Percentiles rank a stretch among this genome's conserved stretches.
phyloP scores from a whole-genome alignment of 2,113 vertebrate genomes.

The Accipiter cooperii region DNA sequence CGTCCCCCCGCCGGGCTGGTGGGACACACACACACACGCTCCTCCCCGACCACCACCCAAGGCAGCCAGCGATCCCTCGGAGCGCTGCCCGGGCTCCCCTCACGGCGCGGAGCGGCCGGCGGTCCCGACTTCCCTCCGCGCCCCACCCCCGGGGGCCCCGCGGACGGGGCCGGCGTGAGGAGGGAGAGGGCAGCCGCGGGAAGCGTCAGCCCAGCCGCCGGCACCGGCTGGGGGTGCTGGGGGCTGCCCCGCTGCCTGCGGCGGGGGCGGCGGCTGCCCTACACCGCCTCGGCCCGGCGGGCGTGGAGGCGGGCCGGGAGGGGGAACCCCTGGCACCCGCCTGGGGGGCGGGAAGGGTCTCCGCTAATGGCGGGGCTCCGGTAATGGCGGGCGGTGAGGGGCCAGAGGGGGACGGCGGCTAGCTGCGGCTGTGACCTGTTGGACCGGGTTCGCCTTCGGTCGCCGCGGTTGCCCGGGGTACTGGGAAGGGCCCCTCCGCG shows the following conservation, averaged over 20 bases:
- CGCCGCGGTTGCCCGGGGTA: not conserved
- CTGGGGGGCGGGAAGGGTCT: not conserved
- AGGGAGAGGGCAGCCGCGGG: not conserved
- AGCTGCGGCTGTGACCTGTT: not conserved
- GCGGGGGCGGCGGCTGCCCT: not conserved
- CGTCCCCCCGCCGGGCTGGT: no score
- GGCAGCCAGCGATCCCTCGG: no score
- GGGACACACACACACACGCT: no score
- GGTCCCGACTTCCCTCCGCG: not conserved
- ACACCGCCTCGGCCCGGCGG: not conserved
- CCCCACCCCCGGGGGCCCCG: not conserved
- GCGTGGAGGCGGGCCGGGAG: no score
- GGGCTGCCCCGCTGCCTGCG: not conserved
- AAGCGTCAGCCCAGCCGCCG: not conserved
- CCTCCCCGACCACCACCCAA: no score
- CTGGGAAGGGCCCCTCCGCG: not conserved
- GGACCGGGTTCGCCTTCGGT: not conserved
- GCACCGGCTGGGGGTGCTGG: not conserved
- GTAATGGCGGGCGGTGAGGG: no score
- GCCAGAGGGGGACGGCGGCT: not conserved
- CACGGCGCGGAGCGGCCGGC: no score
- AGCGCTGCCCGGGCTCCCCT: not conserved
- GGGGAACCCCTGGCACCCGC: not conserved
- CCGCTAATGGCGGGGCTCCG: no score
- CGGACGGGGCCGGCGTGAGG: not conserved